Percentiles rank a stretch among this genome's conserved stretches.
Evolutionary conservation across 2,797 vertebrate genomes (phyloP).

Genomic region (Heterohyrax brucei): DNA sequence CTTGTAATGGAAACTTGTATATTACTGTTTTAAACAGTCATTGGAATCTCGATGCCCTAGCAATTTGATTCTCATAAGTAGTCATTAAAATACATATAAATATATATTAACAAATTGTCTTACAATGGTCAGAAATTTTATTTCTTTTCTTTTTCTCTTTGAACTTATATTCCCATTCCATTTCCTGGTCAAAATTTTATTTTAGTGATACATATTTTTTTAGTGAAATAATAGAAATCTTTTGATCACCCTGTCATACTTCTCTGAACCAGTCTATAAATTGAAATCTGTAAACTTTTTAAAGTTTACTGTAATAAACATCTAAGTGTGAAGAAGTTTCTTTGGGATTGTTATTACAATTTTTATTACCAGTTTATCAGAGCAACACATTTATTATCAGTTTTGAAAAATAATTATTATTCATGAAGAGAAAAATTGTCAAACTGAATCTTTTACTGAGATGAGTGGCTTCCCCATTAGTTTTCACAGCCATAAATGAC

Average conservation of each 20-base stretch:
- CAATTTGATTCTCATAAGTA: slow-evolving; percentile 22
- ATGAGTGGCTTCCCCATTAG: not conserved
- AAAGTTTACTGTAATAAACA: slow-evolving; percentile 5
- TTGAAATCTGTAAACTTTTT: not conserved
- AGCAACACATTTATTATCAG: not conserved
- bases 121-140: slow-evolving; percentile 25
- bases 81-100: not conserved
- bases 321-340: slow-evolving; percentile 38
- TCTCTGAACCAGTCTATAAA: slow-evolving; percentile 34
- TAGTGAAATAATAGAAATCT: not conserved
- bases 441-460: slow-evolving; percentile 2
- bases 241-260: not conserved
- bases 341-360: not conserved
- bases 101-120: not conserved
- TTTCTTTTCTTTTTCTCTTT: slow-evolving; percentile 55
- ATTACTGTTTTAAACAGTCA: not conserved
- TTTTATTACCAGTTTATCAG: slow-evolving; percentile 45
- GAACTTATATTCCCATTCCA: not conserved
- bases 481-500: not conserved
- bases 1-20: slow-evolving; percentile 7
- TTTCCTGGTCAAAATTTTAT: slow-evolving; percentile 5
- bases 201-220: slow-evolving; percentile 26
- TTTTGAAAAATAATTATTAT: slow-evolving; percentile 51
- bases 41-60: not conserved
- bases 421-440: not conserved